phyloP scores from a whole-genome alignment of 2,888 invertebrate genomes.

The Ennomos quercinarius region DNA sequence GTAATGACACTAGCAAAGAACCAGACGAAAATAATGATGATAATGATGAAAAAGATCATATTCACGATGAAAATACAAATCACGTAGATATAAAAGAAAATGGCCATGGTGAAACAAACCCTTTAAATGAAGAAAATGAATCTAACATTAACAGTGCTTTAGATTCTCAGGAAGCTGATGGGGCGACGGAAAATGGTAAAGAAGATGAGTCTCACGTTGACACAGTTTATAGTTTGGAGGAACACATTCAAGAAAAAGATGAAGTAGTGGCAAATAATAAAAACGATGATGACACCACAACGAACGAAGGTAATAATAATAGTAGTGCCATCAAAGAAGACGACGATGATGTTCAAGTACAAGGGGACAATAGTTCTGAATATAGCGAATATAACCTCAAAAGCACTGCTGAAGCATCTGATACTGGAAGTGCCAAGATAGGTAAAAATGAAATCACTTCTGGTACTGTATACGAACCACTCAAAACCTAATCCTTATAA shows the following conservation, averaged over 20 bases:
- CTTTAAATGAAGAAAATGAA: constrained; percentile 41
- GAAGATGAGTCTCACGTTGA: constrained; percentile 11
- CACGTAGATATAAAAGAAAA: constrained; percentile 19
- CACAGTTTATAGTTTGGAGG: constrained; percentile 20
- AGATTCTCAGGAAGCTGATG: constrained; percentile 3
- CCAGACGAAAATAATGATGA: constrained; percentile 8
- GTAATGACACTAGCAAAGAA: constrained; percentile 7
- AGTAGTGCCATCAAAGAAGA: constrained; percentile 74
- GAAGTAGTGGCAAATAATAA: constrained; percentile 28
- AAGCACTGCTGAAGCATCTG: constrained; percentile 69
- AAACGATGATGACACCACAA: constrained; percentile 45
- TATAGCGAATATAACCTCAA: constrained; percentile 71
- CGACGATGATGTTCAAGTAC: constrained; percentile 83
- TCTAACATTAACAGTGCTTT: constrained; percentile 16
- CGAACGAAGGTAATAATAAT: constrained; percentile 74
- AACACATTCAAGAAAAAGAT: constrained; percentile 24
- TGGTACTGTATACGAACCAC: constrained; percentile 75
- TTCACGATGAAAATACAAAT: not conserved
- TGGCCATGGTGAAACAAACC: constrained; percentile 15
- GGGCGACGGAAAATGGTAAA: constrained; percentile 22
- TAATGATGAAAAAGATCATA: not conserved
- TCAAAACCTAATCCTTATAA: constrained; percentile 65
- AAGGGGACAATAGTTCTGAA: constrained; percentile 76
- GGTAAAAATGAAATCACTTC: constrained; percentile 76
- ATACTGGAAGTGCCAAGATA: constrained; percentile 75